A percentile compares a stretch with the other conserved stretches of the same genome.
phyloP scores from a whole-genome alignment of 2,888 invertebrate genomes.

The Petrolisthes cinctipes region DNA sequence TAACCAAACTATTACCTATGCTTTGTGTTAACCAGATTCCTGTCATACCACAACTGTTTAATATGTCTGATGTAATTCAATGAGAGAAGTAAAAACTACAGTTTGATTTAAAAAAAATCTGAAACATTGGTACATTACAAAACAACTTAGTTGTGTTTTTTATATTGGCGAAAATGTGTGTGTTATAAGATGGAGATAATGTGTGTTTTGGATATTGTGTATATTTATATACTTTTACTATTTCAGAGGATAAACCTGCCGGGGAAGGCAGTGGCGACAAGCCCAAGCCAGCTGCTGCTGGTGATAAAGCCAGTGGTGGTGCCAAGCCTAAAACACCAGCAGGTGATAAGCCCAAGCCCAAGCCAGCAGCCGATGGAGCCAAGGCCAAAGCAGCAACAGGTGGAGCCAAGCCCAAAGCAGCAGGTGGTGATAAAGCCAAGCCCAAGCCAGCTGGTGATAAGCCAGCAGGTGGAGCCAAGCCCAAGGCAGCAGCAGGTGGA shows the following conservation, averaged over 20 bases:
- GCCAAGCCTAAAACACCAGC: not conserved
- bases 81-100: no score
- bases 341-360: conserved; percentile 2
- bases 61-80: no score
- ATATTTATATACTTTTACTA: no score
- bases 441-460: conserved; percentile 7
- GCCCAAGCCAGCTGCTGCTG: not conserved
- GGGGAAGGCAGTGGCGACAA: conserved; percentile 17
- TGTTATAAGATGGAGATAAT: no score
- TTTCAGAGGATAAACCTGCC: conserved; percentile 9
- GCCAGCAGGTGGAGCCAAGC: conserved; percentile 14
- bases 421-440: not conserved
- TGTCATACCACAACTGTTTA: no score
- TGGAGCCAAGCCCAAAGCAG: conserved; percentile 8
- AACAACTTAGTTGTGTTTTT: no score
- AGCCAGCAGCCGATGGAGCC: not conserved
- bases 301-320: conserved; percentile 7
- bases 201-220: no score
- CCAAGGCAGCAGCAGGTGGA: conserved; percentile 14
- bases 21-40: no score
- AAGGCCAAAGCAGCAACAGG: conserved; percentile 7
- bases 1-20: no score
- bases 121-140: no score
- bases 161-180: no score
- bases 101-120: no score